A percentile compares a stretch with the other conserved stretches of the same genome.
Conservation (phyloP, 2,888 invertebrate genomes). For the Heliconius cydno region DNA sequence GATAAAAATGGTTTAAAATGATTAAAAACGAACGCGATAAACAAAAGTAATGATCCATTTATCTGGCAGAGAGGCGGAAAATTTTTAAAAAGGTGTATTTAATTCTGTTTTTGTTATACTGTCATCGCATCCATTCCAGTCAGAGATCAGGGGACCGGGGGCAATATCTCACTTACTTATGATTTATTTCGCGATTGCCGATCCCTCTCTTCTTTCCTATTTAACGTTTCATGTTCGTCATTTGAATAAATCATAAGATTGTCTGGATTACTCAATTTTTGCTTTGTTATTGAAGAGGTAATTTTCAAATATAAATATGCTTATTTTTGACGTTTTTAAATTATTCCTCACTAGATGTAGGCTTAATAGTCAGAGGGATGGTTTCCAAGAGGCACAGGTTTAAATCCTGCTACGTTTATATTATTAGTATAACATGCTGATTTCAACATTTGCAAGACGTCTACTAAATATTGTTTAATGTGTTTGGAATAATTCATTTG, state of each 20-base stretch:
- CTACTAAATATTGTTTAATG: neutral
- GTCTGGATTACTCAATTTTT: neutral
- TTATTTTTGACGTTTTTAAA: no score
- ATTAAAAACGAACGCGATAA: slow-evolving; percentile 44
- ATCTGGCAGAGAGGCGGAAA: slow-evolving; percentile 47
- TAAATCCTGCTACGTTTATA: no score
- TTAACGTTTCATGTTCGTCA: slow-evolving; percentile 58
- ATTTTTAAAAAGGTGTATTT: slow-evolving; percentile 54
- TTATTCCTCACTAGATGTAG: no score
- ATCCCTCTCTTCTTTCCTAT: slow-evolving; percentile 62
- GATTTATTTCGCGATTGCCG: slow-evolving; percentile 72
- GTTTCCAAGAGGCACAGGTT: no score
- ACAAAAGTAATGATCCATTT: slow-evolving; percentile 49
- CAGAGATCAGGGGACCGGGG: slow-evolving; percentile 58
- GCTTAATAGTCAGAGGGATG: no score
- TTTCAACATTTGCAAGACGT: neutral
- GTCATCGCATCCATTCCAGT: slow-evolving; percentile 70
- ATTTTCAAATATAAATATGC: neutral
- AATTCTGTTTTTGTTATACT: slow-evolving; percentile 65
- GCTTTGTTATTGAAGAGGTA: neutral
- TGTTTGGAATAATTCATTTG: neutral
- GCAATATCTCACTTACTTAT: slow-evolving; percentile 75
- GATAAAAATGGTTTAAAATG: slow-evolving; percentile 40
- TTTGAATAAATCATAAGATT: slow-evolving; percentile 41
- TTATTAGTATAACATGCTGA: neutral